Evolutionary conservation across 1,140 invertebrate genomes (phyloP).

Genomic region (Holcopasites calliopsidis): DNA sequence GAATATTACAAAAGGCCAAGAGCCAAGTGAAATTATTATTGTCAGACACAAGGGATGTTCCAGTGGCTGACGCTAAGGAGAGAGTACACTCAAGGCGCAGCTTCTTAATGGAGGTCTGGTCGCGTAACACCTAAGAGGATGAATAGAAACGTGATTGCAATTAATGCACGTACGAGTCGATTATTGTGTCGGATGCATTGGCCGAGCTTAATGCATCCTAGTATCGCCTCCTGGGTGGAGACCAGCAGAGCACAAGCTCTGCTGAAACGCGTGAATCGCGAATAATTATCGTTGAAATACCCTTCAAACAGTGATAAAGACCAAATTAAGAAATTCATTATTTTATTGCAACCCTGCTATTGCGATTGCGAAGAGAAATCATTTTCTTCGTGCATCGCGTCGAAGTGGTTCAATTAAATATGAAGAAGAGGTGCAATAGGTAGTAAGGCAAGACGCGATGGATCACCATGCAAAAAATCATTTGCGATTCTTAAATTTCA

Average conservation of each 20-base stretch:
- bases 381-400: not conserved
- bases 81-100: constrained; percentile 46
- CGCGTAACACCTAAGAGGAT: constrained; percentile 51
- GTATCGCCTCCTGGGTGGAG: constrained; percentile 50
- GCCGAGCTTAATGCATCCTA: constrained; percentile 57
- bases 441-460: not conserved
- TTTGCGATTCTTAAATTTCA: constrained; percentile 60
- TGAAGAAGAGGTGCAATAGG: not conserved
- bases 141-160: constrained; percentile 63
- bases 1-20: not conserved
- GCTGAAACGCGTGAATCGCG: not conserved
- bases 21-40: constrained; percentile 18
- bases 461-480: constrained; percentile 47
- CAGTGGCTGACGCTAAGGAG: constrained; percentile 24
- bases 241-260: constrained; percentile 1
- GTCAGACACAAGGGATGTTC: not conserved
- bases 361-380: not conserved
- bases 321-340: not conserved
- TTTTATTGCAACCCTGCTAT: not conserved
- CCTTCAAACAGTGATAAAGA: not conserved
- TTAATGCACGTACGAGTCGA: constrained; percentile 63
- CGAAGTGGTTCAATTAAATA: too few species aligned
- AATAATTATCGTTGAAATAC: not conserved
- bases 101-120: constrained; percentile 59
- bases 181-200: constrained; percentile 60